Conservation (phyloP, 2,797 vertebrate genomes). For the Pseudopleuronectes americanus region DNA sequence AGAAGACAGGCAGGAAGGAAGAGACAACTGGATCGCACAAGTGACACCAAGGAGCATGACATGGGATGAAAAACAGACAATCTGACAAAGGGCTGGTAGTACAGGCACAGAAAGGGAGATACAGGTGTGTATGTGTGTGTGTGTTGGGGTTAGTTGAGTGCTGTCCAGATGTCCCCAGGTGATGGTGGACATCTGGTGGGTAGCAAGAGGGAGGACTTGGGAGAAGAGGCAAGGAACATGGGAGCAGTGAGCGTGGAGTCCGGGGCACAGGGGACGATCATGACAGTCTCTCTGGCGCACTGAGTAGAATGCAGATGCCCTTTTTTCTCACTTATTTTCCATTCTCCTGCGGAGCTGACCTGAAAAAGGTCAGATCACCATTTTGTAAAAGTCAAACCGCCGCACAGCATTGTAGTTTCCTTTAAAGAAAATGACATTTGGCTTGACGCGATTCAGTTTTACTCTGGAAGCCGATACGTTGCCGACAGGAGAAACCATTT, state of each 20-base stretch:
- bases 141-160: too few relatives aligned
- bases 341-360: slow-evolving; percentile 38
- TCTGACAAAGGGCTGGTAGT: too few relatives aligned
- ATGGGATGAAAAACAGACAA: too few relatives aligned
- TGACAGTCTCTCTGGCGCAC: neutral
- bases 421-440: slow-evolving; percentile 37
- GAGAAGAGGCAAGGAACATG: too few relatives aligned
- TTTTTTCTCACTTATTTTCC: slow-evolving; percentile 46
- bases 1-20: too few relatives aligned
- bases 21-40: too few relatives aligned
- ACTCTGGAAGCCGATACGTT: neutral
- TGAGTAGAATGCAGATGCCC: slow-evolving; percentile 48
- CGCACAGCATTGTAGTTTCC: slow-evolving; percentile 39
- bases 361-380: slow-evolving; percentile 54
- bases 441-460: slow-evolving; percentile 8
- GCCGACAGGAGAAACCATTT: too few relatives aligned
- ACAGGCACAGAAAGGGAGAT: too few relatives aligned
- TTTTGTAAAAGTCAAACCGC: slow-evolving; percentile 53
- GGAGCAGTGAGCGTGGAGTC: neutral
- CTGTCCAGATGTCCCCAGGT: too few relatives aligned
- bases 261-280: neutral
- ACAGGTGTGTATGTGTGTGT: too few relatives aligned
- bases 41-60: too few relatives aligned
- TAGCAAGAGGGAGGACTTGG: neutral
- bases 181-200: neutral